Evolutionary conservation across 1,140 invertebrate genomes (phyloP), one percentile per base, ranked within the genome.

Genomic region (Drosophila varians): DNA sequence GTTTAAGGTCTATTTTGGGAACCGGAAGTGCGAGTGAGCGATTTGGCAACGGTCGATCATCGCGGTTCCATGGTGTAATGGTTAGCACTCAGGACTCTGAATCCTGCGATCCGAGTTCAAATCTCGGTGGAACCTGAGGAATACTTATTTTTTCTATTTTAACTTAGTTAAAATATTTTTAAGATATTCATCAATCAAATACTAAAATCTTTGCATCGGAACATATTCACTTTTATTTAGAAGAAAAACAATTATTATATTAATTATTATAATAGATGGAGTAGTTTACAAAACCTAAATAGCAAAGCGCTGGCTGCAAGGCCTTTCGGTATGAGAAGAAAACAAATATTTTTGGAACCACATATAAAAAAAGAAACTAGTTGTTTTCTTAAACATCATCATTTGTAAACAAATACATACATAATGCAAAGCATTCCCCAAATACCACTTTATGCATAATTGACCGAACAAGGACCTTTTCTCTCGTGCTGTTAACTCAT

Each of bases 61-160:
- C 11, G 26, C n/a, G 90, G 89, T 95, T 94, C 94, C 94, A 95
- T 96, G 95, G 95, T 96, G 95, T 96, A 96, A 96, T 95, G 95
- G 95, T 96, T 94, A 96, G 95, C 95, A 96, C 95, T 96, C 94
- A 95, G 95, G 95, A 96, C 95, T 96, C 93, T 96, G 95, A 96
- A 96, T 96, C 95, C 95, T 95, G 95, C 94, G 95, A 96, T 95
- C 94, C 94, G 94, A 95, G 95, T 95, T 95, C 94, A 94, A 95
- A 94, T 95, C 94, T 95, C 94, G 94, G 94, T 95, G 94, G 94
- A 93, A 95, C 94, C 94, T 95, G 47, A 14, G 53, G 19, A 18
- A 7, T 38, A 14, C 6, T 31, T 25, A 28, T 18, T 14, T 18
- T 46, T 40, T 51, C 1, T 18, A 5, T n/a, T n/a, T n/a, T n/a